Base-by-base conservation (phyloP, 2,888 invertebrate species). In the Sympetrum striolatum region DNA sequence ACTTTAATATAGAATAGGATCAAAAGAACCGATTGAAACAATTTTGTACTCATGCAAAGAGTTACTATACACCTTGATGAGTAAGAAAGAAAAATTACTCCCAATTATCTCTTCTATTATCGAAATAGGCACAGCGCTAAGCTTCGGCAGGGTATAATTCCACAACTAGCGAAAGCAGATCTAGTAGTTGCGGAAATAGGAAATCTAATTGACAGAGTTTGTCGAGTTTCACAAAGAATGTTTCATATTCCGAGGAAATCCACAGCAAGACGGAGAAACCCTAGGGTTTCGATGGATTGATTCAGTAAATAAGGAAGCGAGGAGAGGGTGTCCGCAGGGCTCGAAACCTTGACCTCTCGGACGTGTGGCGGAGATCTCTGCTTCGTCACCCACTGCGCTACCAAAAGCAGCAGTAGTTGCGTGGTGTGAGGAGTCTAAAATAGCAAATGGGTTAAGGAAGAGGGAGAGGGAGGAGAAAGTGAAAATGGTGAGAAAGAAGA, bases 401-500 rank as follows among this genome's bases (percentile, higher is more conserved):
- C 48, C 82, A 31, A 25, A 53, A 58, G 3, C 31, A 35, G 58
- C 10, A 25, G 58, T 80, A 10, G 44, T 25, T 8, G n/a, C 5
- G 86, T 60, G 64, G 86, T 58, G 86, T 86, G 86, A 37, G 86
- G 86, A 37, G 60, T 86, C 60, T 31, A 86, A 86, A 86, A 86
- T 86, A 86, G 86, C 86, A 86, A 86, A 86, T 86, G 86, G 86
- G 86, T 48, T 86, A 86, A 86, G 86, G 86, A 86, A 86, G 58
- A 86, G 37, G 86, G 60, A 48, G 35, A 22, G 15, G 82, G 31
- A 31, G 31, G 37, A 18, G n/a, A 31, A 58, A 35, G 53, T 10
- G 48, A n/a, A 53, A 15, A 44, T 25, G 58, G 18, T 2, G 58
- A 35, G 8, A 35, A 58, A 22, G 4, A 82, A 86, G 86, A 86